Base-by-base conservation (phyloP, 2,113 vertebrate species). In the Tamias sibiricus region DNA sequence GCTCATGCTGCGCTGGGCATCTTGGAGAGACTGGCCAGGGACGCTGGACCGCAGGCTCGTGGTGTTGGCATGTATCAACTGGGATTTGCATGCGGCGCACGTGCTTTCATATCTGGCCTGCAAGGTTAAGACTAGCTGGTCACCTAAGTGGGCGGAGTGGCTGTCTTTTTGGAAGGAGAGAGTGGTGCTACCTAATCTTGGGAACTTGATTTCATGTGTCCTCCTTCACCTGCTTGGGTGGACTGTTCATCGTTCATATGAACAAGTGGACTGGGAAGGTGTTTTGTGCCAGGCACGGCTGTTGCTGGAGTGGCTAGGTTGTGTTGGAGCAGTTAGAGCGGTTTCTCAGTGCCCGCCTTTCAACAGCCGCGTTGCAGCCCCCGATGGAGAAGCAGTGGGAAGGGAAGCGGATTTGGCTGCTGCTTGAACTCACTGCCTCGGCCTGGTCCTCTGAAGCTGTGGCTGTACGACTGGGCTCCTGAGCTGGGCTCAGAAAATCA, bases 21-120 rank as follows among this genome's bases (percentile, higher is more conserved):
- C 96, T 95, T 95, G 71, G 87, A 95, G 83, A 66, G 86, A 94
- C 92, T 47, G 89, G 94, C 94, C 95, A 2, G 20, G 94, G 96
- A 75, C 81, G 91, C 62, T 83, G 90, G 81, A 89, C 89, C 87
- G 4, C 93, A 12, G 92, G 76, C 89, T 90, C 30, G 95, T 68
- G 8, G 85, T 84, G 74, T 68, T 87, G 95, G 71, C 90, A 69
- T 96, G 98, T 96, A 94, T 96, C 72, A 89, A 90, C 85, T 77
- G 93, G 86, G 95, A 77, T 97, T 98, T 97, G 92, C 91, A 81
- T 80, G 84, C 75, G 71, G 22, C 44, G 17, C 0, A 0, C 30
- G 49, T 5, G 7, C 37, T 87, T 83, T 83, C 12, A 26, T 32
- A 74, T 37, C 37, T 62, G 12, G 35, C 17, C n/a, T 42, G 22